Evolutionary conservation across 2,797 vertebrate genomes (phyloP).

Genomic region (Leuciscus waleckii): DNA sequence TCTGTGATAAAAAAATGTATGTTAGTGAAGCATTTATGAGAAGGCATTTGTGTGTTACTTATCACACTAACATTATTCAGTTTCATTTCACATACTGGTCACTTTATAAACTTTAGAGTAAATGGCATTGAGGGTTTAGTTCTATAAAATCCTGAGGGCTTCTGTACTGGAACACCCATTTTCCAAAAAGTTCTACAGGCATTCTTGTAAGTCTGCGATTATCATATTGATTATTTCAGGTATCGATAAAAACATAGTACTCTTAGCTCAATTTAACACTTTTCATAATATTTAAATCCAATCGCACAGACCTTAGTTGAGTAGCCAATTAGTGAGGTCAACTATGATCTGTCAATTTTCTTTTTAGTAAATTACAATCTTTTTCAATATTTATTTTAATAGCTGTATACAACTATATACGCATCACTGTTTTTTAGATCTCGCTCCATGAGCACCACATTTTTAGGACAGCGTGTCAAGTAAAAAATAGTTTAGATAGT

Average conservation of each 20-base stretch:
- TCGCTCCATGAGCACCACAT: neutral
- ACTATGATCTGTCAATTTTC: neutral
- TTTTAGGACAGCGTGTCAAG: neutral
- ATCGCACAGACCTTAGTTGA: neutral
- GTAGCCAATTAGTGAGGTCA: neutral
- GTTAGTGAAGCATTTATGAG: neutral
- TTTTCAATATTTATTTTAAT: neutral
- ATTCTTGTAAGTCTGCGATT: neutral
- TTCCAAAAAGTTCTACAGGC: neutral
- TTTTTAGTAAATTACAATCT: neutral
- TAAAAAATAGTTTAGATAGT: neutral
- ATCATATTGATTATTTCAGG: neutral
- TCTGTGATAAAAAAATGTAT: neutral
- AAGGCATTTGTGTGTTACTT: neutral
- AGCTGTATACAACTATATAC: neutral
- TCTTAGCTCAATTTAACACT: neutral
- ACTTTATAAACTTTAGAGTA: neutral
- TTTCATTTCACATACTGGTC: constrained; percentile 1
- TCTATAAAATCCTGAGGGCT: neutral
- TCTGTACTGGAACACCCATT: neutral
- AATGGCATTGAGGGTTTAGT: neutral
- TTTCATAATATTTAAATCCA: neutral
- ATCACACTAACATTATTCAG: neutral
- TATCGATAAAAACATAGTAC: neutral
- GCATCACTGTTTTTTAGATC: neutral